Evolutionary conservation across 2,888 invertebrate genomes (phyloP).

Genomic region (Melinaea menophilus): DNA sequence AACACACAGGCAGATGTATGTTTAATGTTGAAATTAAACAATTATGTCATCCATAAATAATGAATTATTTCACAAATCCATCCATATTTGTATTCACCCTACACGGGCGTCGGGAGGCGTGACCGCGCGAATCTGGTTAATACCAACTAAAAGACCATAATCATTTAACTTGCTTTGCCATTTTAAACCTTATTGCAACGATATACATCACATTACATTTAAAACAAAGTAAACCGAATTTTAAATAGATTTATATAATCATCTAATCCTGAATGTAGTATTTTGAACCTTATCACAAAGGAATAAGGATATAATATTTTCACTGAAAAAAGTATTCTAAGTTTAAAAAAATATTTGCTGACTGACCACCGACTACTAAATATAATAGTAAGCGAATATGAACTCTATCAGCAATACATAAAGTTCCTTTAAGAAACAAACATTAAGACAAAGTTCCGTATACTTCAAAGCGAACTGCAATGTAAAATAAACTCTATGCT

Average conservation of each 20-base stretch:
- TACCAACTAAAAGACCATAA: slow-evolving; percentile 8
- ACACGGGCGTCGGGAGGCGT: slow-evolving; percentile 28
- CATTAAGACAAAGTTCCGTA: neutral
- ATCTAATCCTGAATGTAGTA: neutral
- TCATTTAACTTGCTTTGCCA: neutral
- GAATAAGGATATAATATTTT: slow-evolving; percentile 9
- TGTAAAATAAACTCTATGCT: too few relatives aligned
- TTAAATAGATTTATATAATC: slow-evolving; percentile 3
- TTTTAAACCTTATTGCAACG: neutral
- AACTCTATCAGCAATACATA: too few relatives aligned
- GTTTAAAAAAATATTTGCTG: slow-evolving; percentile 8
- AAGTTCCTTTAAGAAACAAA: too few relatives aligned
- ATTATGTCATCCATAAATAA: slow-evolving; percentile 3
- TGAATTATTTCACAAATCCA: slow-evolving; percentile 7
- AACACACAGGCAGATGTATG: neutral
- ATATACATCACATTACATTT: neutral
- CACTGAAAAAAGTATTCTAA: slow-evolving; percentile 1
- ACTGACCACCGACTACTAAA: slow-evolving; percentile 3
- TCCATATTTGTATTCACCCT: slow-evolving; percentile 26
- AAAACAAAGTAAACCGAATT: neutral
- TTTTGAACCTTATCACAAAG: neutral
- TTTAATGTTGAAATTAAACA: neutral
- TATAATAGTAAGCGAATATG: too few relatives aligned
- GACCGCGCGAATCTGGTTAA: slow-evolving; percentile 26
- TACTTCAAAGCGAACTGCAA: neutral